Percentiles rank a stretch among this genome's conserved stretches.
Evolutionary conservation across 2,797 vertebrate genomes (phyloP).

Genomic region (Hippoglossus hippoglossus): DNA sequence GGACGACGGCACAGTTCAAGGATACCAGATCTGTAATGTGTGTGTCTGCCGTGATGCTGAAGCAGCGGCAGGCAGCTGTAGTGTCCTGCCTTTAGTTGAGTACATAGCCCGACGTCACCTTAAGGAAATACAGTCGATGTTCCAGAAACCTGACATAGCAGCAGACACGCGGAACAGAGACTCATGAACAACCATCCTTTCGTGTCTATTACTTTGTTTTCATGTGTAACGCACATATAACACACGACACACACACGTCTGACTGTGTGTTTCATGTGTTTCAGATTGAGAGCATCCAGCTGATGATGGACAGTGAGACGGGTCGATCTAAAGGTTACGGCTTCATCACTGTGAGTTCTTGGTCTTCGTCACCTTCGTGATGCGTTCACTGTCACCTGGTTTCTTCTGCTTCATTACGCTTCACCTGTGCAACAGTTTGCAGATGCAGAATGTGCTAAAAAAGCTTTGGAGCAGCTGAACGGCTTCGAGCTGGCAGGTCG

Average conservation of each 20-base stretch:
- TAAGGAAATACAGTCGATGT: too few relatives aligned
- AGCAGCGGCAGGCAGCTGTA: too few relatives aligned
- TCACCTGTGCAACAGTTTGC: constrained; percentile 84
- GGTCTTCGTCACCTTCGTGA: background rate
- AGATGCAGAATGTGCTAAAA: constrained; percentile 96
- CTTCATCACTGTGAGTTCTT: constrained; percentile 93
- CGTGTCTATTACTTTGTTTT: too few relatives aligned
- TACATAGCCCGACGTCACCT: too few relatives aligned
- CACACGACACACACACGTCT: background rate
- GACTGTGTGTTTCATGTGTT: constrained; percentile 18
- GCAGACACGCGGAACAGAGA: too few relatives aligned
- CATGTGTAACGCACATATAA: too few relatives aligned
- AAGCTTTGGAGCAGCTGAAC: constrained; percentile 96
- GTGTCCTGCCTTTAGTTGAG: too few relatives aligned
- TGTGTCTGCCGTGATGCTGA: too few relatives aligned
- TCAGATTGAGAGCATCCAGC: constrained; percentile 97
- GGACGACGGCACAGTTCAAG: too few relatives aligned
- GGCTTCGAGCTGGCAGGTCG: constrained; percentile 96
- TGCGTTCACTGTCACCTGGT: background rate
- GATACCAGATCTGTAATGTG: too few relatives aligned
- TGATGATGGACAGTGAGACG: constrained; percentile 99
- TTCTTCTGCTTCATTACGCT: background rate
- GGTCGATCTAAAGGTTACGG: constrained; percentile 96
- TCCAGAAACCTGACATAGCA: too few relatives aligned
- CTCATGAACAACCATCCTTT: too few relatives aligned